Conservation (phyloP, 1,140 invertebrate genomes). For the Drosophila lowei region DNA sequence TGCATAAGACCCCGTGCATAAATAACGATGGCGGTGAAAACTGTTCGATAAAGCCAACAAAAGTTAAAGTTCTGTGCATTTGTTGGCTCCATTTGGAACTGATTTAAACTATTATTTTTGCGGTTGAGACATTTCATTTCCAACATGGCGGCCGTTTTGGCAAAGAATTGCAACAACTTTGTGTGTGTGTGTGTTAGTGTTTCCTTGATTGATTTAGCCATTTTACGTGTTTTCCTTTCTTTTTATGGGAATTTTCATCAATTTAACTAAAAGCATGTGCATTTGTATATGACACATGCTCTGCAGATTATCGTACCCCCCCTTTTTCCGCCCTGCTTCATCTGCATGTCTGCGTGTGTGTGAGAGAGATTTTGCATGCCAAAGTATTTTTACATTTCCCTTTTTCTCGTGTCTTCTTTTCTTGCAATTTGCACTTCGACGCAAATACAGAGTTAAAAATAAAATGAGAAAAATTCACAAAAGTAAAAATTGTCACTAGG, state of each 20-base stretch:
- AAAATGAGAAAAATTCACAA: conserved; percentile 63
- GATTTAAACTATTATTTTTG: conserved; percentile 15
- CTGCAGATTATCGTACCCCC: conserved; percentile 28
- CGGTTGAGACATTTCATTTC: conserved; percentile 33
- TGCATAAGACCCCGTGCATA: conserved; percentile 37
- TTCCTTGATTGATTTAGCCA: conserved; percentile 15
- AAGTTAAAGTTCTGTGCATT: too few species aligned
- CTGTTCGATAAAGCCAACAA: background rate
- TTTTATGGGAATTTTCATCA: conserved; percentile 1
- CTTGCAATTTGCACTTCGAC: conserved; percentile 59
- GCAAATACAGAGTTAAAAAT: conserved; percentile 69
- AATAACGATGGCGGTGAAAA: conserved; percentile 13
- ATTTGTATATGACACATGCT: conserved; percentile 39
- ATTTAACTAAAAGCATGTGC: conserved; percentile 3
- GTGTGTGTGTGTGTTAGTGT: conserved; percentile 13
- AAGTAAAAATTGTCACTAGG: conserved; percentile 76
- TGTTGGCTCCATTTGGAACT: too few species aligned
- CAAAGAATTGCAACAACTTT: conserved; percentile 1
- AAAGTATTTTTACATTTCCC: conserved; percentile 74
- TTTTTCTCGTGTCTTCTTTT: conserved; percentile 37
- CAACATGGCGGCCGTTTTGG: conserved; percentile 57
- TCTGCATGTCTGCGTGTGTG: background rate
- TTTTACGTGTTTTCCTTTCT: background rate
- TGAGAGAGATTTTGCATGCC: conserved; percentile 24
- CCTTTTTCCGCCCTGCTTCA: background rate